These are phyloP conservation scores for Spisula solida DNA, from an alignment of 2,888 invertebrate species.

Conservation along the genomic window DNA sequence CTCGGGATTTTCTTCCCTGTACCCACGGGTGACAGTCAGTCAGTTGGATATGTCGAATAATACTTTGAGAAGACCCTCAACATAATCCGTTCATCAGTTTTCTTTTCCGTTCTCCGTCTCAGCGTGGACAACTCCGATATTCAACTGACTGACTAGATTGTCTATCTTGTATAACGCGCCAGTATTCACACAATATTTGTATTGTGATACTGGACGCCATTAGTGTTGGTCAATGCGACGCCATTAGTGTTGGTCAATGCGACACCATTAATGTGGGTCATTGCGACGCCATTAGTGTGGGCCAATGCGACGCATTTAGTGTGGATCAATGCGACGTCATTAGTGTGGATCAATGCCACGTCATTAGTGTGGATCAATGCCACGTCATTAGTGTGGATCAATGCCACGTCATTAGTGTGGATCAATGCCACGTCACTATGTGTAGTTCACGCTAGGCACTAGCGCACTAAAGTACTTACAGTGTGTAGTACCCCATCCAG, in stretches of 20 bases:
- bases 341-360: not conserved
- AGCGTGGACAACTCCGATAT: too few species aligned
- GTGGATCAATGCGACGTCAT: not conserved
- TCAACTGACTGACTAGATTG: too few species aligned
- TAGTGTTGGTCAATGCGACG: not conserved
- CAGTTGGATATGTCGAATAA: too few species aligned
- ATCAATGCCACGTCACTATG: not conserved
- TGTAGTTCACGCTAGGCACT: too few species aligned
- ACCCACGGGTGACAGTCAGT: too few species aligned
- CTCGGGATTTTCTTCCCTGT: too few species aligned
- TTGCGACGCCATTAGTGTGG: not conserved
- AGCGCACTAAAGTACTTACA: slow-evolving; percentile 51
- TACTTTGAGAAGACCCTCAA: too few species aligned
- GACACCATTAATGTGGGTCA: not conserved
- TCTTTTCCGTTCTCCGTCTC: too few species aligned
- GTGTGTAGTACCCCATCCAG: slow-evolving; percentile 71
- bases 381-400: not conserved
- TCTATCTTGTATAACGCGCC: too few species aligned
- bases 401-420: not conserved
- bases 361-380: not conserved
- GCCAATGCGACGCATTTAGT: not conserved
- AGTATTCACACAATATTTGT: too few species aligned
- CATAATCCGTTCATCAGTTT: too few species aligned
- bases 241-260: not conserved
- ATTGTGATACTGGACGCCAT: not conserved